These are phyloP conservation scores for Ovis aries DNA, from an alignment of 2,113 vertebrate genomes.

Conservation along the genomic window ARS-UI_Ramb_v3.0 NC_056080.1:86464001-86464500, in stretches of 20 bases:
- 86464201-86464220: background rate
- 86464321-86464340: background rate
- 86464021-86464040: background rate
- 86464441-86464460: background rate
- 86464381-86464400: background rate
- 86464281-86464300: background rate
- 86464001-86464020: background rate
- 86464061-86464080: slow-evolving; percentile 5
- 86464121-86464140: background rate
- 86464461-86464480: slow-evolving; percentile 1
- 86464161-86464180: background rate
- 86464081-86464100: background rate
- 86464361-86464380: slow-evolving; percentile 24
- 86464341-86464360: background rate
- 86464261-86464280: background rate
- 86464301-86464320: background rate
- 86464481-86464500: background rate
- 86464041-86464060: background rate
- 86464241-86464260: background rate
- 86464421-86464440: slow-evolving; percentile 2
- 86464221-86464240: background rate
- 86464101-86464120: background rate
- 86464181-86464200: background rate
- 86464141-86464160: background rate
- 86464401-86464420: slow-evolving; percentile 31